phyloP scores from a whole-genome alignment of 2,113 vertebrate species.

The Phaethon lepturus region DNA sequence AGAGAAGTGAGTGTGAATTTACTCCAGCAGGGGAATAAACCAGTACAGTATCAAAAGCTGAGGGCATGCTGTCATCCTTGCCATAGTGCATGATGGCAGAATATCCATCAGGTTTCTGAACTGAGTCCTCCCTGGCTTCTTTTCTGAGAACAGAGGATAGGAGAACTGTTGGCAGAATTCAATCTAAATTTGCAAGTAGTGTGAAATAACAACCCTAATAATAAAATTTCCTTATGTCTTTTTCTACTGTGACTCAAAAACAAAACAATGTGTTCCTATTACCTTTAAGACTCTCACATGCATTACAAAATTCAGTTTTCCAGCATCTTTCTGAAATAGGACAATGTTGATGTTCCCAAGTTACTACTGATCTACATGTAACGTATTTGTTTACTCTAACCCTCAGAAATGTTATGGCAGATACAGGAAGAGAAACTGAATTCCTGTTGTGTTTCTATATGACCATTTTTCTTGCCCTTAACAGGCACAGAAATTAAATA shows the following conservation, averaged over 20 bases:
- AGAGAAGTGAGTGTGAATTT: background rate
- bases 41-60: background rate
- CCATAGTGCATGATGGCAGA: background rate
- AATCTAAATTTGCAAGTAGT: background rate
- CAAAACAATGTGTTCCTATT: background rate
- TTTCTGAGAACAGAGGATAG: background rate
- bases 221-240: background rate
- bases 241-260: background rate
- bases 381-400: background rate
- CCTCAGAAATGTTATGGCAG: background rate
- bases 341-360: background rate
- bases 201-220: background rate
- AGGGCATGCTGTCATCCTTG: background rate
- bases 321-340: background rate
- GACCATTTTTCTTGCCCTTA: background rate
- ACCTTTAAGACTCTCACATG: background rate
- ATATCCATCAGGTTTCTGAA: background rate
- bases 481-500: background rate
- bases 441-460: background rate
- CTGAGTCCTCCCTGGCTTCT: background rate
- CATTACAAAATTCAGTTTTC: background rate
- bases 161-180: background rate
- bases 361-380: background rate
- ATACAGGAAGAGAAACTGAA: background rate
- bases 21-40: background rate